Base-by-base conservation (phyloP, 2,797 vertebrate genomes). In the Tragopan temminckii region DNA sequence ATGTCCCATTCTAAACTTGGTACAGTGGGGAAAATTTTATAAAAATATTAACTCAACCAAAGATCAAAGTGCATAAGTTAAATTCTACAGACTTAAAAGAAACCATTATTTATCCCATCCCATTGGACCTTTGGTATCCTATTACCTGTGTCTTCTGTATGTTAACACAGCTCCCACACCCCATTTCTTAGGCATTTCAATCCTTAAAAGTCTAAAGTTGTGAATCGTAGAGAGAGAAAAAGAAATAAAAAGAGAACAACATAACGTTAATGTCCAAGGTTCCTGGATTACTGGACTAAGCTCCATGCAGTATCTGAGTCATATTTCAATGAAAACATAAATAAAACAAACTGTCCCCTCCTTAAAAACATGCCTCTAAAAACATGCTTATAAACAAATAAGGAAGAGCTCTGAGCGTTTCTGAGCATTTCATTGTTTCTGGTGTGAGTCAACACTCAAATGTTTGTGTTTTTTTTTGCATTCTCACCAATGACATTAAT, bases 151-250 rank as follows among this genome's bases (percentile, higher is more conserved):
- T 45, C 10, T 86, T 71, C 17, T 1, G 1, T 70, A 50, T 6
- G 7, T 64, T 64, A 29, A 29, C 7, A 11, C 3, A 38, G 25
- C 66, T 50, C 8, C 11, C 21, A 43, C 0, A 0, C 3, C 21
- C 48, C 35, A 40, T 38, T 24, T 80, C 11, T 11, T 11, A 46
- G 3, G 11, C 7, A 53, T 66, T 80, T 90, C 29, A 61, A 21
- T 45, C 6, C 29, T 0, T 53, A 8, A 46, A 5, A 61, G 4
- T 31, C 9, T 59, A 24, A 93, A 46, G 16, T 4, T 45, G 3
- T 29, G 5, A 76, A 40, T 36, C 21, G 52, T 11, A 59, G 8
- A 67, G 1, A 7, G 7, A 36, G 8, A 21, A 19, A 15, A 25
- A 50, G 11, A 50, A 42, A 38, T 48, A 59, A n/a, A 13, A 1